These are phyloP conservation scores for Coremacera marginata DNA, from an alignment of 2,888 invertebrate genomes.

Conservation along the genomic window DNA sequence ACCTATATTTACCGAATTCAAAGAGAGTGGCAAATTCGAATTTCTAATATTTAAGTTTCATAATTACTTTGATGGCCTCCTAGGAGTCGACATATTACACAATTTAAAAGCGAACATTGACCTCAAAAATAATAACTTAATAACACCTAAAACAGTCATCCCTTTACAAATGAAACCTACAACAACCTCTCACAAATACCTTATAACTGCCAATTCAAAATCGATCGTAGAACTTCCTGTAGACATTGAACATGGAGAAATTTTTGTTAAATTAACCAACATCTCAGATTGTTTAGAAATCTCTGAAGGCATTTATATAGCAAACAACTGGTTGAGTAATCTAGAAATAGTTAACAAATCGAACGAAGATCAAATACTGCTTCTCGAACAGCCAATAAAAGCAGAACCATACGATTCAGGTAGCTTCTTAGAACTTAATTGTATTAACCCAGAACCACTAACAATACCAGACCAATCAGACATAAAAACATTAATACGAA, in stretches of 20 bases:
- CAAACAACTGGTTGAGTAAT: slow-evolving; percentile 7
- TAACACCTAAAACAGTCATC: background rate
- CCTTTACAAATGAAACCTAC: slow-evolving; percentile 24
- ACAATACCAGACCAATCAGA: background rate
- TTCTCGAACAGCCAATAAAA: slow-evolving; percentile 6
- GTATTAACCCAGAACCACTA: background rate
- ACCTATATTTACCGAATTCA: background rate
- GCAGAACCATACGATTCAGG: background rate
- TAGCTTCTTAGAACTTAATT: background rate
- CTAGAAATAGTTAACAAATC: background rate
- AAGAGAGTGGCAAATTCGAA: slow-evolving; percentile 37
- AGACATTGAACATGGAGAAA: slow-evolving; percentile 16
- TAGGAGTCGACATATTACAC: background rate
- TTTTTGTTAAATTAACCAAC: background rate
- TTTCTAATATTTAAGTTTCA: too few relatives aligned
- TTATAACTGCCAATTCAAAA: slow-evolving; percentile 27
- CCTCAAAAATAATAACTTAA: slow-evolving; percentile 13
- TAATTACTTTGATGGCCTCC: background rate
- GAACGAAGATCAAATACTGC: background rate
- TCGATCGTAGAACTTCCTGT: slow-evolving; percentile 29
- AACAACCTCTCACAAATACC: slow-evolving; percentile 15
- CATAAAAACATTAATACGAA: background rate
- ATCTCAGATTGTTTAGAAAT: background rate
- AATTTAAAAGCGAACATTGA: slow-evolving; percentile 30
- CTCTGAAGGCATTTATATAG: slow-evolving; percentile 1